Evolutionary conservation across 2,797 vertebrate species (phyloP).

Genomic region (Hemibagrus guttatus): DNA sequence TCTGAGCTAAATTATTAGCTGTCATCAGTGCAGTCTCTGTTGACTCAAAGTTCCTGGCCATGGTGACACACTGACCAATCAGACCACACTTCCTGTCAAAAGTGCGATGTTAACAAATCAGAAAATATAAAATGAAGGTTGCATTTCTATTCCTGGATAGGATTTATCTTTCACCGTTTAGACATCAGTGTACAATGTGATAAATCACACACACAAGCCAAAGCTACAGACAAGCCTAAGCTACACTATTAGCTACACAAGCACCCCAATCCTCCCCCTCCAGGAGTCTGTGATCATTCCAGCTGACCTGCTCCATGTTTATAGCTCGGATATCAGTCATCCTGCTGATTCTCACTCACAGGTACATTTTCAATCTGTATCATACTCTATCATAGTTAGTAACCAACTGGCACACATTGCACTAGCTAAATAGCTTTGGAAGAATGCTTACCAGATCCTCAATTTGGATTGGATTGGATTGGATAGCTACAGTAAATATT

Average conservation of each 20-base stretch:
- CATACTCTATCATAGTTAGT: neutral
- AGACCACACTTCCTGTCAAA: neutral
- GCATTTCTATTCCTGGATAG: too few species aligned
- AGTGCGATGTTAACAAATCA: neutral
- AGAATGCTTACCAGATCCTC: neutral
- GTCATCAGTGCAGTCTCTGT: neutral
- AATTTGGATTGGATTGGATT: neutral
- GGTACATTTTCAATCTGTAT: neutral
- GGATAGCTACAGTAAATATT: neutral
- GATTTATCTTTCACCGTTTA: neutral
- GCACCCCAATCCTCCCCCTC: neutral
- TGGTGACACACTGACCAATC: neutral
- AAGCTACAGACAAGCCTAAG: neutral
- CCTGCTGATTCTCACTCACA: neutral
- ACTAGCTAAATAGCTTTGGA: too few species aligned
- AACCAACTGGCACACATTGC: neutral
- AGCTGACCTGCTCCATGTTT: neutral
- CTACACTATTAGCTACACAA: neutral
- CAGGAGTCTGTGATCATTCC: neutral
- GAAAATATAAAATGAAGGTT: neutral
- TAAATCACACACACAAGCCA: neutral
- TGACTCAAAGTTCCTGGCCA: neutral
- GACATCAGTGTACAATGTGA: neutral
- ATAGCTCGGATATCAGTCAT: neutral
- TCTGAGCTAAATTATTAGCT: constrained; percentile 10